Conservation (phyloP, 2,113 vertebrate species). For the Callochromis pleurospilus region DNA sequence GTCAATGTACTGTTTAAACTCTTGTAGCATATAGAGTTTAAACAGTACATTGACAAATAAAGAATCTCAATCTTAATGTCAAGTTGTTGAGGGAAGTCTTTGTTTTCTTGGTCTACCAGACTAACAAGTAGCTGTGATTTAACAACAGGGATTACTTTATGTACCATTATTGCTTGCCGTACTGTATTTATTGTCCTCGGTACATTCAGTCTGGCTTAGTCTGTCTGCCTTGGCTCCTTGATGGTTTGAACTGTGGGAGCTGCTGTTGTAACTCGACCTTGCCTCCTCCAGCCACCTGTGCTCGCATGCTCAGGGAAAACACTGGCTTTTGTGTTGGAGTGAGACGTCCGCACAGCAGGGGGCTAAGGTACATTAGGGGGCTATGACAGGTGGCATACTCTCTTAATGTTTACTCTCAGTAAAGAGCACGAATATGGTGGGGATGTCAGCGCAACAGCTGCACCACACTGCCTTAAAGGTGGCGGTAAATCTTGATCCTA, state of each 20-base stretch:
- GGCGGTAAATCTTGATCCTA: neutral
- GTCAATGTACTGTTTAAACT: neutral
- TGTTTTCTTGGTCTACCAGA: neutral
- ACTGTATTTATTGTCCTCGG: neutral
- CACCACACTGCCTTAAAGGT: neutral
- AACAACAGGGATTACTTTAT: neutral
- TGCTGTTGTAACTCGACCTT: conserved; percentile 59
- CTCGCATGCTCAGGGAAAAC: conserved; percentile 59
- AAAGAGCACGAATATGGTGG: neutral
- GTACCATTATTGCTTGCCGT: neutral
- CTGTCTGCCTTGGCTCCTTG: conserved; percentile 27
- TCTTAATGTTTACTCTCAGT: neutral
- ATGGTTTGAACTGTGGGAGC: conserved; percentile 11
- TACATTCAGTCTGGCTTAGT: neutral
- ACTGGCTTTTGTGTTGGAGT: conserved; percentile 68
- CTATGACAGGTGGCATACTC: conserved; percentile 56
- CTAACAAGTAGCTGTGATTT: neutral
- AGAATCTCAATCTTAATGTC: neutral
- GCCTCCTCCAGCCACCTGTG: conserved; percentile 69
- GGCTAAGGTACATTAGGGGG: conserved; percentile 42
- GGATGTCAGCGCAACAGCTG: conserved; percentile 47
- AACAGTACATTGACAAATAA: neutral
- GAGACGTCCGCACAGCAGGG: conserved; percentile 54
- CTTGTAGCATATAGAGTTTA: neutral
- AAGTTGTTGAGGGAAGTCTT: neutral